Base-by-base conservation (phyloP, 2,113 vertebrate genomes). In the Pholis gunnellus region DNA sequence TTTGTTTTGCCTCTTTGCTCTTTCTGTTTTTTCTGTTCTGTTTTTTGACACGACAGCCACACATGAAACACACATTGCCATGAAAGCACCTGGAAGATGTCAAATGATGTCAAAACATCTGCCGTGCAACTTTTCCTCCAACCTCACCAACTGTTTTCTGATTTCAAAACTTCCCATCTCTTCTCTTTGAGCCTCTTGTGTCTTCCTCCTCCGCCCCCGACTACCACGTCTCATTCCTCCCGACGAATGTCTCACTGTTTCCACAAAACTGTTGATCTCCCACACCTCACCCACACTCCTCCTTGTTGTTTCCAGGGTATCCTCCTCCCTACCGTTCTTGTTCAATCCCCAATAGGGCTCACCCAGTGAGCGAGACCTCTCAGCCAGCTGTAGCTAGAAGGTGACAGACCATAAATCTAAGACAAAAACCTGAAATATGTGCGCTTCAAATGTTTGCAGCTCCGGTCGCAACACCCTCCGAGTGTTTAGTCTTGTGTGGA, bases 171-270 rank as follows among this genome's bases (percentile, higher is more conserved):
- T 61, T 60, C 56, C 44, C 78, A 1, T 64, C 67, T 44, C 8
- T 40, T 13, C 15, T 42, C 15, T 75, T 46, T 69, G 52, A 60
- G 29, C 46, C 25, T 48, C 14, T 27, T 59, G 34, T 48, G 6
- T 2, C 38, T 76, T 57, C 38, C 9, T 54, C 40, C 31, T 25
- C 42, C 27, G 1, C 29, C 54, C 34, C 48, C 71, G 13, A 46
- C 13, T 66, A 57, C 72, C 11, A n/a, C 40, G 50, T 88, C 70
- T 81, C 46, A 29, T 64, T 68, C 44, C 34, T 65, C 69, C 40
- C 17, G 42, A 64, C 48, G 61, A 52, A 70, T 81, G 77, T 60
- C 72, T 56, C 56, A n/a, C 67, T 57, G 29, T 79, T 79, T 70
- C 9, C 17, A 40, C 38, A 78, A 65, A 52, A 69, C 44, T 60